A percentile compares a stretch with the other conserved stretches of the same genome.
These are phyloP conservation scores for Bombus balteatus DNA, from an alignment of 1,140 invertebrate species.

Conservation along the genomic window DNA sequence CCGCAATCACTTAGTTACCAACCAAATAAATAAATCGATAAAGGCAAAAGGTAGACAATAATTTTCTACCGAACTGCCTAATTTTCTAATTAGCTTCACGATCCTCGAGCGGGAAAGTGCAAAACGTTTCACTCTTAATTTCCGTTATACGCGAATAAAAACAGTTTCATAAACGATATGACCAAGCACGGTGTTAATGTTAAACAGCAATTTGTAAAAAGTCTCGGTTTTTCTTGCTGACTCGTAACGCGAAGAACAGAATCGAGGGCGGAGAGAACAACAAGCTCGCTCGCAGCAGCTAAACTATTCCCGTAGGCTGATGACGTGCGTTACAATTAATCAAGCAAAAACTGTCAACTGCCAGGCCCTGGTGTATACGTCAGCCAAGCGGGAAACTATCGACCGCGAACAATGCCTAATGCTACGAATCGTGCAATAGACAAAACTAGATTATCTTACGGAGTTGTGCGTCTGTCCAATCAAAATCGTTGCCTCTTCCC, in stretches of 20 bases:
- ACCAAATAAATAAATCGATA: background rate
- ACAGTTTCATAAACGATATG: too few relatives aligned
- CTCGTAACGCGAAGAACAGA: background rate
- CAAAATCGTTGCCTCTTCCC: constrained; percentile 9
- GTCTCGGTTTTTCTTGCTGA: background rate
- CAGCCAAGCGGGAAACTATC: constrained; percentile 66
- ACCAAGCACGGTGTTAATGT: background rate
- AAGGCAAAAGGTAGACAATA: too few relatives aligned
- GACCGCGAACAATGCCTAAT: constrained; percentile 65
- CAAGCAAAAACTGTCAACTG: constrained; percentile 73
- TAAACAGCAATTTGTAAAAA: background rate
- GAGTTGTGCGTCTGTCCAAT: constrained; percentile 40
- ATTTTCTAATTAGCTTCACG: too few relatives aligned
- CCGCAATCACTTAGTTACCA: too few relatives aligned
- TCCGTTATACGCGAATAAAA: too few relatives aligned
- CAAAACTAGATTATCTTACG: constrained; percentile 59
- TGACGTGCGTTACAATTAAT: constrained; percentile 66
- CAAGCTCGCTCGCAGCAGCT: constrained; percentile 13
- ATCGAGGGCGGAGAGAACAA: background rate
- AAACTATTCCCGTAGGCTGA: constrained; percentile 39
- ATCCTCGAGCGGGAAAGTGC: too few relatives aligned
- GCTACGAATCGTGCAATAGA: constrained; percentile 38
- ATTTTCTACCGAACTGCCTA: too few relatives aligned
- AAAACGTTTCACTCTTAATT: too few relatives aligned
- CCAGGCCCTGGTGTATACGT: constrained; percentile 56